Conservation (phyloP, 1,140 invertebrate genomes). For the Tetragonula clypearis region DNA sequence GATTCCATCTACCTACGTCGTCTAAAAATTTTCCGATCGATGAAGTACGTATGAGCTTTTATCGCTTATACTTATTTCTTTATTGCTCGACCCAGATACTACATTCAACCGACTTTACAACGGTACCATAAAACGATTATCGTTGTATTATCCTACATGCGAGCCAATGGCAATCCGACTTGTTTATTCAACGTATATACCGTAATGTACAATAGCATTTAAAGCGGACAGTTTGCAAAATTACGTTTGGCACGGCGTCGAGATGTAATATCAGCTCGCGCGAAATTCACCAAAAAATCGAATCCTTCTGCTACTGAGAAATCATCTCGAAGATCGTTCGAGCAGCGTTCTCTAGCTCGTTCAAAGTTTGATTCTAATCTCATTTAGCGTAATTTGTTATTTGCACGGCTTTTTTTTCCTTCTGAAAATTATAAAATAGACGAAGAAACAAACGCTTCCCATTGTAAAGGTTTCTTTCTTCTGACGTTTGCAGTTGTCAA, state of each 20-base stretch:
- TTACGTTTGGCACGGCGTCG: background rate
- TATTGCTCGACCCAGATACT: constrained; percentile 16
- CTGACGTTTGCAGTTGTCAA: no score
- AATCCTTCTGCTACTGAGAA: background rate
- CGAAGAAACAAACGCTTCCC: no score
- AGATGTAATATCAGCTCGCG: background rate
- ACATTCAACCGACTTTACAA: constrained; percentile 6
- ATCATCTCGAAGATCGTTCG: background rate
- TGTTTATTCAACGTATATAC: background rate
- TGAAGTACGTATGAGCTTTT: background rate
- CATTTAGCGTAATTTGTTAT: no score
- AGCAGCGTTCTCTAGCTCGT: background rate
- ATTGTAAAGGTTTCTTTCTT: no score
- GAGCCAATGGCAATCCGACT: background rate
- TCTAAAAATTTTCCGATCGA: constrained; percentile 10
- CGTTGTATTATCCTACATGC: background rate
- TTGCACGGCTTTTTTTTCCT: background rate
- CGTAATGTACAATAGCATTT: background rate
- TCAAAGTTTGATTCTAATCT: background rate
- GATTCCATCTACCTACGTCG: background rate
- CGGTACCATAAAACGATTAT: constrained; percentile 17
- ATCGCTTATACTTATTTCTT: constrained; percentile 21
- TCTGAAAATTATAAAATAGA: no score
- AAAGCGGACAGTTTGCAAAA: background rate
- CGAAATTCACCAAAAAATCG: background rate